These are phyloP conservation scores for Anastatus disparis DNA, from an alignment of 1,140 invertebrate genomes.

Conservation along the genomic window DNA sequence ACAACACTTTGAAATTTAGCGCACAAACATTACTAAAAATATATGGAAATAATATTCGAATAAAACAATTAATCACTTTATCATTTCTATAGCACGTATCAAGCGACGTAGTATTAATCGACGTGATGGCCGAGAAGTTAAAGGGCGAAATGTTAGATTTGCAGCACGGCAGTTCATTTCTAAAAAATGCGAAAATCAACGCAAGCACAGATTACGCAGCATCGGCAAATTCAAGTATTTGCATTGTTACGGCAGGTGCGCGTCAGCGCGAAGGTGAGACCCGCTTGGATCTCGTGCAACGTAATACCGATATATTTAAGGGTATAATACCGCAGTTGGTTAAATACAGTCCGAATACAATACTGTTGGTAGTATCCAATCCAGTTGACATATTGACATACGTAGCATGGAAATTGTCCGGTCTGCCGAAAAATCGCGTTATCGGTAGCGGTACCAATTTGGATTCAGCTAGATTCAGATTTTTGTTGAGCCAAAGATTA, in stretches of 20 bases:
- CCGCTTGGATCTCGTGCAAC: slow-evolving; percentile 83
- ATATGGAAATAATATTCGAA: too few relatives aligned
- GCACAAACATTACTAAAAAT: too few relatives aligned
- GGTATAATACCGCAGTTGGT: slow-evolving; percentile 83
- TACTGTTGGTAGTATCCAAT: slow-evolving; percentile 90
- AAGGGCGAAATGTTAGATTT: slow-evolving; percentile 90
- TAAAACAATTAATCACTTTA: too few relatives aligned
- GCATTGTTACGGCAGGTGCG: slow-evolving; percentile 89
- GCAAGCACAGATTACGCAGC: slow-evolving; percentile 83
- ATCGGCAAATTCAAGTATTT: slow-evolving; percentile 83
- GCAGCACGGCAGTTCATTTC: slow-evolving; percentile 87
- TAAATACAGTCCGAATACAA: slow-evolving; percentile 86
- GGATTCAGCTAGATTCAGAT: slow-evolving; percentile 90
- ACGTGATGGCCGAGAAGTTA: slow-evolving; percentile 83
- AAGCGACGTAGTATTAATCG: slow-evolving; percentile 83
- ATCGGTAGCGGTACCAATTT: slow-evolving; percentile 93
- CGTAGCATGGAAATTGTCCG: slow-evolving; percentile 92
- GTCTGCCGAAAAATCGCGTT: slow-evolving; percentile 85
- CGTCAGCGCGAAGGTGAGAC: slow-evolving; percentile 88
- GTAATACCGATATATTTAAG: slow-evolving; percentile 91
- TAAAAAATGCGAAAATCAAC: slow-evolving; percentile 81
- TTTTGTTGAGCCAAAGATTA: slow-evolving; percentile 84
- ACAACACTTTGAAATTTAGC: too few relatives aligned
- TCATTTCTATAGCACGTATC: slow-evolving; percentile 77
- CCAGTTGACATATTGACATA: slow-evolving; percentile 92